Evolutionary conservation across 2,113 vertebrate species (phyloP), one percentile per base, ranked within the genome.

Genomic region (Heloderma charlesbogerti): DNA sequence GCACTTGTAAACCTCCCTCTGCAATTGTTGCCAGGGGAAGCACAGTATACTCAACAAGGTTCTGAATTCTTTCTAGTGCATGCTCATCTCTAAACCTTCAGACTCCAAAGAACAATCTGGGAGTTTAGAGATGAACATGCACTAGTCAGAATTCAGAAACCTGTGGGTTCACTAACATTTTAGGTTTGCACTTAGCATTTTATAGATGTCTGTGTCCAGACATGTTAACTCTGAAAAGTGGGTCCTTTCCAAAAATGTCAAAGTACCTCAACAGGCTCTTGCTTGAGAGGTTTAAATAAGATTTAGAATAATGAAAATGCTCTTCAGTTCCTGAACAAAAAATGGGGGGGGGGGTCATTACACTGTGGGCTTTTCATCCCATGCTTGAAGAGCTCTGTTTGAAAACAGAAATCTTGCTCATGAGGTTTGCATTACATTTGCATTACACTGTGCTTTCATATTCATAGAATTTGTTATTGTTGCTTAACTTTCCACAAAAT

Each of bases 381-480:
- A 60, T 69, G 48, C 63, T 48, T 16, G 86, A 93, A 88, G 15
- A 31, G 13, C 29, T 84, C 92, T 54, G 37, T 71, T 40, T 90
- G n/a, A 86, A 84, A 79, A 86, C 45, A 57, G 78, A 93, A 83
- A 57, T 54, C 78, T 92, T 91, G 79, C 71, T 89, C 71, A 78
- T 25, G 9, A 1, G 0, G 4, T 37, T 89, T 75, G 45, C 34
- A 4, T 81, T 71, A 51, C 8, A 54, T 78, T 90, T 92, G 77
- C 84, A 90, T 92, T 93, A 87, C 95, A 90, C 92, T 66, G 88
- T 95, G 81, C 93, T 95, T 96, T 97, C 95, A 92, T 97, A 97
- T 97, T 97, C 95, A 96, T 97, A 95, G 95, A 97, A 97, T 97
- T 96, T 96, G 94, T 98, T 95, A 92, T 90, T 96, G 95, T 97